Evolutionary conservation across 2,888 invertebrate species (phyloP), one percentile per base, ranked within the genome.

Genomic region (Labia minor): DNA sequence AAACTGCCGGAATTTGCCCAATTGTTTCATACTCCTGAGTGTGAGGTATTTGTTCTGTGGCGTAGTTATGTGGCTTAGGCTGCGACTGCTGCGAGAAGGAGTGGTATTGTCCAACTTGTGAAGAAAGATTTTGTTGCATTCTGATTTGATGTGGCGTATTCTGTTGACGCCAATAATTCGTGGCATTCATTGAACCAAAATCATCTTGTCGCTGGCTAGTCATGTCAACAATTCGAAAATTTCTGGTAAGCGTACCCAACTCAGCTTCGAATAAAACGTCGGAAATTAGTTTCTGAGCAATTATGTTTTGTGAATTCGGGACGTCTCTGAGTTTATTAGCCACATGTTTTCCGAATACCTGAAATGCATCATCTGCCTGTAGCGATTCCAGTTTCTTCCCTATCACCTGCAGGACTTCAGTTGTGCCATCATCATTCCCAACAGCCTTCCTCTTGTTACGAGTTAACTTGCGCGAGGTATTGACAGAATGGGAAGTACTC

Each of bases 341-440:
- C 65, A 70, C 69, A 63, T 69, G 67, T 70, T 70, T 70, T 69
- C 70, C 70, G 61, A 70, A 70, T 49, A 70, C 69, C 64, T 70
- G 68, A 67, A 67, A 67, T 21, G 64, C 67, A 68, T 70, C 70
- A 64, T 70, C 69, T 69, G 68, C 68, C 68, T 69, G 68, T 70
- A 70, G 67, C 70, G 66, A 67, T 11, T 67, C 65, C 49, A 66
- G 66, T 63, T 66, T 66, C 63, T 66, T 63, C n/a, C 65, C 67
- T 68, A 68, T 68, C 70, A 70, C 64, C 69, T 66, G 33, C 70
- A 70, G 69, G 64, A 71, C 65, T 6, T 69, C 70, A 70, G 70
- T 70, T 69, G 69, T 71, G 67, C 68, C 69, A 71, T 70, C 68
- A 67, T 71, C 70, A 71, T n/a, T n/a, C n/a, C n/a, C n/a, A n/a